A percentile compares a stretch with the other conserved stretches of the same genome.
Evolutionary conservation across 2,888 invertebrate genomes (phyloP).

Genomic region (Syritta pipiens): DNA sequence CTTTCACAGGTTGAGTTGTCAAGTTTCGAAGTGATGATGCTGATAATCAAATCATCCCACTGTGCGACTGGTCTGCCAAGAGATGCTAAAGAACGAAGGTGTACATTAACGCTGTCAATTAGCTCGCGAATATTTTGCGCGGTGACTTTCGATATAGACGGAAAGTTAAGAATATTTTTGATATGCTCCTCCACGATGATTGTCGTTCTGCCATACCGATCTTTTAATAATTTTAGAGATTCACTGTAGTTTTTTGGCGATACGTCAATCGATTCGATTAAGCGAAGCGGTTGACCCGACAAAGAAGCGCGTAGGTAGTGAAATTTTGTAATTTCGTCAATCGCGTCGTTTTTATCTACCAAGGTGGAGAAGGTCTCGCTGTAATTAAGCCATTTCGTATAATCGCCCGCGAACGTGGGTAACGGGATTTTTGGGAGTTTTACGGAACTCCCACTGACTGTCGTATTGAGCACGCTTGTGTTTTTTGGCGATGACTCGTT

Average conservation of each 20-base stretch:
- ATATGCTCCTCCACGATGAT: slow-evolving; percentile 13
- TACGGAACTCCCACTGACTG: slow-evolving; percentile 2
- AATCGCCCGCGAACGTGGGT: slow-evolving; percentile 14
- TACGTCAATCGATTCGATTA: neutral
- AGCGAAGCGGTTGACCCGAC: slow-evolving; percentile 4
- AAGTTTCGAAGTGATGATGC: neutral
- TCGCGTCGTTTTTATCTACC: slow-evolving; percentile 1
- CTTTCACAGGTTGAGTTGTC: slow-evolving; percentile 3
- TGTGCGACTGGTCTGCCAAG: neutral
- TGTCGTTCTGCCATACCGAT: slow-evolving; percentile 5
- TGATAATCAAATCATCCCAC: slow-evolving; percentile 5
- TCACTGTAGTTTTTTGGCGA: neutral
- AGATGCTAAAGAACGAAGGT: neutral
- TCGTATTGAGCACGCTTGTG: neutral
- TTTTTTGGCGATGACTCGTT: neutral
- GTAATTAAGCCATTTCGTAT: slow-evolving; percentile 10
- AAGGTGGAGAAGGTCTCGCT: slow-evolving; percentile 8
- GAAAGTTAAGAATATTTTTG: slow-evolving; percentile 4
- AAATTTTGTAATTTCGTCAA: slow-evolving; percentile 1
- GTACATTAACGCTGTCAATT: too few relatives aligned
- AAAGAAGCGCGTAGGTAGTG: neutral
- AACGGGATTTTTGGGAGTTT: slow-evolving; percentile 5
- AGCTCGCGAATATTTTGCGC: neutral
- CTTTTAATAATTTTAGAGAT: too few relatives aligned
- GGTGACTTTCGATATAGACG: neutral